Evolutionary conservation across 2,113 vertebrate genomes (phyloP), one percentile per base, ranked within the genome.

Genomic region (Anhinga anhinga): DNA sequence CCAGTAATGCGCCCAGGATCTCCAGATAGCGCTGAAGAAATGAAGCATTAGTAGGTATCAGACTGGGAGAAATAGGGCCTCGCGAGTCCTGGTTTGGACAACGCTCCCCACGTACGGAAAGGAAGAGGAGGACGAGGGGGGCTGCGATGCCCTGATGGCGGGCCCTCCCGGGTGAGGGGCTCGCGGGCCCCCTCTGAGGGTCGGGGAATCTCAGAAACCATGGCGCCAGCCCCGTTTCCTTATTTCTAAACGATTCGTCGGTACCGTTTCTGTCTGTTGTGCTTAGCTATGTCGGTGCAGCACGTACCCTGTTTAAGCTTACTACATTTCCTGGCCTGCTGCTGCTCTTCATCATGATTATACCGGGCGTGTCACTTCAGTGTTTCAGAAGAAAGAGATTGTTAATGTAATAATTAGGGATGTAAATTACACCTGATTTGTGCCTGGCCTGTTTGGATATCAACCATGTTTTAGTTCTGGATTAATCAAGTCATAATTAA

Each of bases 51-150:
- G 38, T 17, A 22, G 78, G 38, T 25, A 38, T 42, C 10, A 20
- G 20, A 26, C 10, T 32, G 65, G 56, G 45, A 58, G 19, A 17
- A 53, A 15, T 1, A 6, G 30, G 36, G 27, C 52, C 29, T 15
- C 5, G 3, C 7, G 6, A 9, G 12, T 21, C 50, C 58, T 2
- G 2, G 4, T n/a, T 25, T 55, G 78, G 56, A 5, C 7, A 2
- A 11, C 1, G 1, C 5, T 23, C 27, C 34, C 22, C 5, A 1
- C 1, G 3, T 5, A 3, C 2, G 4, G 36, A 12, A 16, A 19
- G 47, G 45, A 15, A 15, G 45, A 50, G 44, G 32, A 11, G 44
- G 44, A 45, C 17, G 50, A 30, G 42, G 1, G 58, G 14, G 23
- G 10, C 74, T 17, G n/a, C 15, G 30, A 1, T 15, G 34, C 45